Conservation (phyloP, 2,113 vertebrate genomes). For the Oplegnathus fasciatus region DNA sequence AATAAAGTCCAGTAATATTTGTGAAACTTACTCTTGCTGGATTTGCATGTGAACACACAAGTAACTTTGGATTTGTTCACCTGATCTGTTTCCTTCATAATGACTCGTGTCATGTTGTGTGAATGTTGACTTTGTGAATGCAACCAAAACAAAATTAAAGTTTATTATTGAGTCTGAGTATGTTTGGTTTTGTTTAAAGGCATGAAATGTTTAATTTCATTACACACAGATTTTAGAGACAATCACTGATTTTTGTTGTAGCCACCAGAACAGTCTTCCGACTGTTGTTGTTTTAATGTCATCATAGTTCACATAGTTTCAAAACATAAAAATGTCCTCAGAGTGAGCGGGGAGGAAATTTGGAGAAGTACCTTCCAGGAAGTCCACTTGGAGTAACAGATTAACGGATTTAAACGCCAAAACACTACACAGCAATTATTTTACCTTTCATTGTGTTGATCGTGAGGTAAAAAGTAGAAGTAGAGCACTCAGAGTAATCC, state of each 20-base stretch:
- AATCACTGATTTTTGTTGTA: not conserved
- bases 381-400: too few relatives aligned
- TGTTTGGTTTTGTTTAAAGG: not conserved
- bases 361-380: too few relatives aligned
- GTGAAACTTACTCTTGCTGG: not conserved
- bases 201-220: not conserved
- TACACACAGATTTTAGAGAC: not conserved
- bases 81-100: not conserved
- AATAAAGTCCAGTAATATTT: not conserved
- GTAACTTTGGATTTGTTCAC: not conserved
- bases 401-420: too few relatives aligned
- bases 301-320: not conserved
- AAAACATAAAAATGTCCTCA: too few relatives aligned
- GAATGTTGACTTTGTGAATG: not conserved
- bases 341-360: too few relatives aligned
- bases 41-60: not conserved
- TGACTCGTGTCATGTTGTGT: not conserved
- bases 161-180: not conserved
- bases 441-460: too few relatives aligned
- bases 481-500: too few relatives aligned
- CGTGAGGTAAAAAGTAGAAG: too few relatives aligned
- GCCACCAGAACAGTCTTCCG: too few relatives aligned
- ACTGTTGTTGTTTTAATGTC: not conserved
- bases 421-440: too few relatives aligned
- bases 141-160: constrained; percentile 13